A percentile compares a stretch with the other conserved stretches of the same genome.
phyloP scores from a whole-genome alignment of 37 sponge, comb jelly and placozoan genomes.

The Cliona cf. orientalis region DNA sequence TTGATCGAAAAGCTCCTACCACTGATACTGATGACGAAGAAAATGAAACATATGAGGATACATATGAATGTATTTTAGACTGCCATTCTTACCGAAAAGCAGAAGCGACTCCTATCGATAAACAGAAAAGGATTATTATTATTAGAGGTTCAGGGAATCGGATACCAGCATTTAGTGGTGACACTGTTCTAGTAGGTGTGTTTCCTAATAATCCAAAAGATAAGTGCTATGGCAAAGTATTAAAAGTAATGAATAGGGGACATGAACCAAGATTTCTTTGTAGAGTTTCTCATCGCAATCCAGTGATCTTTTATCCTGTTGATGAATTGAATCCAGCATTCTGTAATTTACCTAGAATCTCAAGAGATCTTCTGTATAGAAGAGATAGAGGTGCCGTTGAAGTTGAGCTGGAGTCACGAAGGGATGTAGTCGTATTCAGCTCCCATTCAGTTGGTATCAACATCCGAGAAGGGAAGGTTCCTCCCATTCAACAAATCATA shows the following conservation, averaged over 20 bases:
- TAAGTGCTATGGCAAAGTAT: conserved; percentile 42
- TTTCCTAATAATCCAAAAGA: conserved; percentile 10
- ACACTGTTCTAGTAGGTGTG: conserved; percentile 46
- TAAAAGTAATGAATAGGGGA: conserved; percentile 26
- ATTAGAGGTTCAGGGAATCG: conserved; percentile 56
- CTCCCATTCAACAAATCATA: conserved; percentile 52
- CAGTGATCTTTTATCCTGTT: conserved; percentile 62
- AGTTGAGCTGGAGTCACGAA: background rate
- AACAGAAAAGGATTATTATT: background rate
- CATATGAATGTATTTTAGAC: conserved; percentile 20
- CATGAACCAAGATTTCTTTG: conserved; percentile 48
- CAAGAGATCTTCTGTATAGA: conserved; percentile 31
- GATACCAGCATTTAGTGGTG: conserved; percentile 70
- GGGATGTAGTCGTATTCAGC: conserved; percentile 56
- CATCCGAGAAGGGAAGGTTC: conserved; percentile 13
- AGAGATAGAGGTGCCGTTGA: background rate
- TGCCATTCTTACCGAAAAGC: conserved; percentile 14
- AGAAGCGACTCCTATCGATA: conserved; percentile 67
- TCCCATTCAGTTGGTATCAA: background rate
- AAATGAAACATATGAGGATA: background rate
- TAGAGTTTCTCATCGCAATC: conserved; percentile 32
- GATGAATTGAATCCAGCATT: conserved; percentile 51
- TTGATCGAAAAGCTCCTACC: background rate
- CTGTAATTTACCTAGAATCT: conserved; percentile 67
- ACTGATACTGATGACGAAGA: conserved; percentile 7